Evolutionary conservation across 2,797 vertebrate species (phyloP), one percentile per base, ranked within the genome.

Genomic region (Poecilia wingei): DNA sequence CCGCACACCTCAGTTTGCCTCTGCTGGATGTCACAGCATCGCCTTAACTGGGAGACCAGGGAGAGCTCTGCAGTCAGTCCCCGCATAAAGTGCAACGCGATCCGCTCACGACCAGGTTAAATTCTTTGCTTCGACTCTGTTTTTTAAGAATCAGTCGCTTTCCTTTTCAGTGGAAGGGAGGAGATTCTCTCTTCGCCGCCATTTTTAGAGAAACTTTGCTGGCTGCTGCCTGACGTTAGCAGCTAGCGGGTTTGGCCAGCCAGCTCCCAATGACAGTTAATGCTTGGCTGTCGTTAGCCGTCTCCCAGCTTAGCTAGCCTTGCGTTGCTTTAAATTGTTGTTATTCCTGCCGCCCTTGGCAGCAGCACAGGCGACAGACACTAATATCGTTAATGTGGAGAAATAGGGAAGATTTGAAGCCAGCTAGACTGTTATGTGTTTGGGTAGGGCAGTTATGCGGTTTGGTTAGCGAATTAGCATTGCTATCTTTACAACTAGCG

Each of bases 141-240:
- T 81, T 64, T 64, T 75, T 45, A 46, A 49, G 51, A 72, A 76
- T 57, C 41, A 14, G 12, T 87, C 74, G 72, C 78, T 88, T 92
- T 86, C 28, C 72, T 77, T 89, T 81, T 80, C 84, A 45, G 85
- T 88, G 87, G 81, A 91, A 89, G 92, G 92, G 91, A 94, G 92
- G 92, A 81, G 91, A 94, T 89, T 92, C 84, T 88, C 84, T 43
- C 70, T 25, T 66, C 93, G 94, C 89, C 95, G 95, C 96, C 96
- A 96, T 96, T 94, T 96, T 96, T 95, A 89, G 86, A 89, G 91
- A 92, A 95, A 94, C 85, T 94, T 94, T 93, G 89, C 89, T 86
- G 89, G 88, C 88, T 64, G 68, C 18, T 66, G 59, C 31, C 84
- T 51, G 20, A 75, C 84, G 80, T 76, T 90, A 92, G 93, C 91